phyloP scores from a whole-genome alignment of 2,888 invertebrate species.

The Dione vanillae region DNA sequence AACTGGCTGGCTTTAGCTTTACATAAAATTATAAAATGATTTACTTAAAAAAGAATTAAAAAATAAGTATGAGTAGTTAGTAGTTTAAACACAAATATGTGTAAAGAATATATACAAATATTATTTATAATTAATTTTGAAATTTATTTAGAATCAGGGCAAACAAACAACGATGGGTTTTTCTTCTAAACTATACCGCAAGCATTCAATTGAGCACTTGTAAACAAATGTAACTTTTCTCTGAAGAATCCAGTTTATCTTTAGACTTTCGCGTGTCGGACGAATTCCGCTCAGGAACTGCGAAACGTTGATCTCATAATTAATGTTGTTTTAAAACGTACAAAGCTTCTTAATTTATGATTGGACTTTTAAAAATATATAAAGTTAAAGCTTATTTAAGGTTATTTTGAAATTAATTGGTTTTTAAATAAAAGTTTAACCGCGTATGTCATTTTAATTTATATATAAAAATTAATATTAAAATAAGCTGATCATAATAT shows the following conservation, averaged over 20 bases:
- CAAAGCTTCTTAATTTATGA: constrained; percentile 26
- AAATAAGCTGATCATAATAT: neutral
- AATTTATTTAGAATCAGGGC: neutral
- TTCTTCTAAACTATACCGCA: constrained; percentile 14
- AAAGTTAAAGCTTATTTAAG: neutral
- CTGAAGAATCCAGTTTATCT: constrained; percentile 48
- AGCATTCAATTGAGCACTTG: constrained; percentile 33
- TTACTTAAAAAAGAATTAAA: no score
- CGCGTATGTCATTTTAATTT: neutral
- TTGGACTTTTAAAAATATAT: constrained; percentile 7
- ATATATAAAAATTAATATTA: neutral
- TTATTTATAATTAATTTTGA: neutral
- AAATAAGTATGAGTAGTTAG: no score
- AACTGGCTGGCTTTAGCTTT: no score
- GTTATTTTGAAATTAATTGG: neutral
- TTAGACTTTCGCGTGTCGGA: constrained; percentile 41
- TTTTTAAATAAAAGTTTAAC: neutral
- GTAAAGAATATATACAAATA: neutral
- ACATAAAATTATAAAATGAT: no score
- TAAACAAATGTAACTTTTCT: constrained; percentile 50
- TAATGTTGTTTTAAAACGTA: constrained; percentile 32
- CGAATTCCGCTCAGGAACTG: constrained; percentile 27
- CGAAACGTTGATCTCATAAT: constrained; percentile 36
- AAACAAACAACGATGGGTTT: constrained; percentile 22
- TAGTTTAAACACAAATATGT: neutral